Evolutionary conservation across 2,113 vertebrate genomes (phyloP).

Genomic region (Neolamprologus kungweensis): DNA sequence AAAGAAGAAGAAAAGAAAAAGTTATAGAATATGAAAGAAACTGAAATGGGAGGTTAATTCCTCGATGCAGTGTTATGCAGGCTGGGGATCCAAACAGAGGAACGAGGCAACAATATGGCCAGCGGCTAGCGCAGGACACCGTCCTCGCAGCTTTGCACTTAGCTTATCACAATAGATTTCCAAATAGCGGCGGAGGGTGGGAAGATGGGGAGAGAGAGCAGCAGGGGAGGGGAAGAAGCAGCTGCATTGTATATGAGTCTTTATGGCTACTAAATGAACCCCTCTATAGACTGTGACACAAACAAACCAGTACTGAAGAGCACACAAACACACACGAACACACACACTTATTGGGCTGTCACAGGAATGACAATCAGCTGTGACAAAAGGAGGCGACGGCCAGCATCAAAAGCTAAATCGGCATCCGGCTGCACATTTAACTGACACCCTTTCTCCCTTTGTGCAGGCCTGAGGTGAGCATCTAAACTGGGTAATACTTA

Average conservation of each 20-base stretch:
- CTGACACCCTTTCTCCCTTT: not conserved
- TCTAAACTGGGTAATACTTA: constrained; percentile 16
- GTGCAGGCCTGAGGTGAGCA: constrained; percentile 12
- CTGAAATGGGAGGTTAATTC: constrained; percentile 38
- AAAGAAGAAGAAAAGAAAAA: not conserved
- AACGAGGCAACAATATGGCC: constrained; percentile 39
- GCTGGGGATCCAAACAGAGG: constrained; percentile 32
- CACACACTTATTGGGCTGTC: not conserved
- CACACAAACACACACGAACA: not conserved
- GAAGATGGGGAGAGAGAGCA: not conserved
- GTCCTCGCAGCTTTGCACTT: constrained; percentile 35
- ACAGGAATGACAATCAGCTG: constrained; percentile 2
- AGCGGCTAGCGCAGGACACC: constrained; percentile 32
- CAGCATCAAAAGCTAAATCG: constrained; percentile 10
- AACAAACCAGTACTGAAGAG: not conserved
- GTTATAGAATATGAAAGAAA: constrained; percentile 14
- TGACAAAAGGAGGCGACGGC: not conserved
- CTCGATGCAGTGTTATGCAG: constrained; percentile 16
- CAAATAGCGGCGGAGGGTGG: constrained; percentile 32
- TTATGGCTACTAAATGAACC: constrained; percentile 23
- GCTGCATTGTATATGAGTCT: constrained; percentile 23
- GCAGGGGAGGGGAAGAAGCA: not conserved
- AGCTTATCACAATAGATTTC: constrained; percentile 57
- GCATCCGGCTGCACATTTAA: not conserved
- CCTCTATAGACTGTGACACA: constrained; percentile 23